phyloP scores from a whole-genome alignment of 1,140 invertebrate species.

The Drosophila nasuta region DNA sequence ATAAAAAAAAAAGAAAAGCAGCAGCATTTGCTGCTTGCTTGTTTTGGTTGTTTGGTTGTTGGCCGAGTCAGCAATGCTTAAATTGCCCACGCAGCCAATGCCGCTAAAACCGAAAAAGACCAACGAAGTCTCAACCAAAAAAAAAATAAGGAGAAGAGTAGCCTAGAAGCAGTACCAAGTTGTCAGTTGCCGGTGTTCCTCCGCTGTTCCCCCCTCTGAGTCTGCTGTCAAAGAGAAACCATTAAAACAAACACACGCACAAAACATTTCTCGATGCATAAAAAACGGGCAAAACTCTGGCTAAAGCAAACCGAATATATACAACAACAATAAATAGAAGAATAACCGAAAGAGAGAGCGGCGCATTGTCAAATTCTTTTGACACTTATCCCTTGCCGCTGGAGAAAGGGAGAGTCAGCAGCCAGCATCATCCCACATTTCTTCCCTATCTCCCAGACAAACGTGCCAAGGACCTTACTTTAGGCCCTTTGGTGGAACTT shows the following conservation, averaged over 20 bases:
- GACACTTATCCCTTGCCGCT: conserved; percentile 76
- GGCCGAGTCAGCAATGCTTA: conserved; percentile 73
- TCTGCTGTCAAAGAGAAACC: conserved; percentile 52
- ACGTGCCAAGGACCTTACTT: conserved; percentile 38
- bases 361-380: conserved; percentile 80
- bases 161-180: conserved; percentile 9
- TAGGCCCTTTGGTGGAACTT: conserved; percentile 28
- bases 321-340: conserved; percentile 37
- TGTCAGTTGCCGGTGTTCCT: conserved; percentile 31
- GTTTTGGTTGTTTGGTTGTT: conserved; percentile 26
- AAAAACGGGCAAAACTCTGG: conserved; percentile 49
- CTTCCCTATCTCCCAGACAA: conserved; percentile 7
- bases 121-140: conserved; percentile 11
- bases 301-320: conserved; percentile 16
- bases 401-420: too few species aligned
- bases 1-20: conserved; percentile 46
- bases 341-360: conserved; percentile 13
- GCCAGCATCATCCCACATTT: background rate
- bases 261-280: conserved; percentile 73
- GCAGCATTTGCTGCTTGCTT: conserved; percentile 6
- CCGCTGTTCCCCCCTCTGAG: background rate
- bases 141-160: background rate
- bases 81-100: conserved; percentile 69
- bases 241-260: conserved; percentile 75
- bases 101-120: conserved; percentile 31